Evolutionary conservation across 2,113 vertebrate species (phyloP), one percentile per base, ranked within the genome.

Genomic region (Rostratula benghalensis): DNA sequence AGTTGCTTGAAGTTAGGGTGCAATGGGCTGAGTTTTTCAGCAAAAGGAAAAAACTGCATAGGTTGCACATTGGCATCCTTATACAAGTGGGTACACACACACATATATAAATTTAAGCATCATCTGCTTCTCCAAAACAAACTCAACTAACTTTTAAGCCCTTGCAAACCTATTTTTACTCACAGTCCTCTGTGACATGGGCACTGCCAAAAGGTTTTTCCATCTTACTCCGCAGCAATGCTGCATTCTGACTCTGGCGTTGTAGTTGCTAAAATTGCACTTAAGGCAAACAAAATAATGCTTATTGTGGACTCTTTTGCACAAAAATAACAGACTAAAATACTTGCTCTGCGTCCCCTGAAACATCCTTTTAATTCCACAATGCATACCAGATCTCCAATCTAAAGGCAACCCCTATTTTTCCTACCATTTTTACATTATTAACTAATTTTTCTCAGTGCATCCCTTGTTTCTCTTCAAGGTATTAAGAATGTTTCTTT

Each of bases 401-500:
- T 71, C 13, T 87, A 93, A 96, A 96, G 84, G 79, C 60, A 91
- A 45, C 6, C 50, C 79, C 87, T 74, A 16, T 85, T 97, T 93
- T 35, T 48, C 33, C 88, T 94, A 64, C 78, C 81, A 95, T 90
- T 96, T 98, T 97, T 95, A 87, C 51, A 87, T 91, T 71, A 95
- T 86, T 89, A 91, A 96, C 43, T 95, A 13, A 75, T 81, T 96
- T 95, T 97, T 89, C 73, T 95, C 87, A 88, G 89, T 93, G 48
- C 51, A n/a, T 48, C 94, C 95, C 97, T 98, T 97, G 96, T 96
- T 97, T 95, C 53, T 65, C 57, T 95, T 94, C 27, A 37, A 94
- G 95, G 76, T 60, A 91, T 61, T 84, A 96, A 96, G 93, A 95
- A 97, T 95, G 81, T 94, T 94, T 65, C 93, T 97, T 97, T 97